Evolutionary conservation across 2,113 vertebrate genomes (phyloP).

Genomic region (Aleadryas rufinucha): DNA sequence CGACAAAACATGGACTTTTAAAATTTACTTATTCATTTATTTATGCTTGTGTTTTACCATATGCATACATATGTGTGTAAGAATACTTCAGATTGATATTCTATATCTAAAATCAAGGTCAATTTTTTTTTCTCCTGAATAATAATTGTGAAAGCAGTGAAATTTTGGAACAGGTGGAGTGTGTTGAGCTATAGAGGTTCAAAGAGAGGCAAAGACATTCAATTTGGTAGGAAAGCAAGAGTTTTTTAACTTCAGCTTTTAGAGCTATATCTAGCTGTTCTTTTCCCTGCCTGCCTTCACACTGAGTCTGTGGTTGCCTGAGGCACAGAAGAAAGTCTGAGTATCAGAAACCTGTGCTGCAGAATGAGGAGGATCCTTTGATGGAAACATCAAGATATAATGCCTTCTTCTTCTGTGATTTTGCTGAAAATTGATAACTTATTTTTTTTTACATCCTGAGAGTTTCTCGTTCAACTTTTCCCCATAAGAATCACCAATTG

Average conservation of each 20-base stretch:
- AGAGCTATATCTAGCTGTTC: not conserved
- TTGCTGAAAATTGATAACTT: not conserved
- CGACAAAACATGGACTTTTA: not conserved
- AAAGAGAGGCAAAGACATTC: not conserved
- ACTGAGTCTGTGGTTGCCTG: not conserved
- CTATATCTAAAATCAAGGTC: not conserved
- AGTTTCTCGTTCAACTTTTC: not conserved
- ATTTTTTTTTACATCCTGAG: not conserved
- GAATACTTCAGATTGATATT: not conserved
- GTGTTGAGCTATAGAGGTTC: not conserved
- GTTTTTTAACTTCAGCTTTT: not conserved
- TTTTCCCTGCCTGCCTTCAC: not conserved
- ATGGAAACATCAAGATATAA: not conserved
- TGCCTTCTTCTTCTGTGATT: not conserved
- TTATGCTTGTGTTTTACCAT: not conserved
- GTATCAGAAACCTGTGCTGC: not conserved
- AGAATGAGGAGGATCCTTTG: not conserved
- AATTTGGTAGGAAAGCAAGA: not conserved
- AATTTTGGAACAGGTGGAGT: not conserved
- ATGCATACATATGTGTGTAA: rapidly evolving
- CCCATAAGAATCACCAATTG: not conserved
- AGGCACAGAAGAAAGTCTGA: not conserved
- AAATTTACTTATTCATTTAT: not conserved
- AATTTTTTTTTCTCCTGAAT: not conserved
- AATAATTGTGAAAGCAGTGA: not conserved